Percentiles rank a stretch among this genome's conserved stretches.
These are phyloP conservation scores for Biston betularia DNA, from an alignment of 2,888 invertebrate genomes.

Conservation along the genomic window DNA sequence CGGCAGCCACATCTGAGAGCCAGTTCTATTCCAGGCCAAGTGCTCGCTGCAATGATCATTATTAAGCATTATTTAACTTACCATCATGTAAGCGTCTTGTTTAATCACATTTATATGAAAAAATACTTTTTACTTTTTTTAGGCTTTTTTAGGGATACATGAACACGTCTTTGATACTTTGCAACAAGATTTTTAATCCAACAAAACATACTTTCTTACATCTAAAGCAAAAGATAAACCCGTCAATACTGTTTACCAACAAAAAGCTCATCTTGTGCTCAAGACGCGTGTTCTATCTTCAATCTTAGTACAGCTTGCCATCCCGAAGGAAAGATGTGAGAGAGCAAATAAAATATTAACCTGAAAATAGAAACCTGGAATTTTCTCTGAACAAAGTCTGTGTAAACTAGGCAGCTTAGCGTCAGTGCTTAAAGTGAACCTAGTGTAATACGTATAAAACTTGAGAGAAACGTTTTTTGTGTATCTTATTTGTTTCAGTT, in stretches of 20 bases:
- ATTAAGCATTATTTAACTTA: no score
- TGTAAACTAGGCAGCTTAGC: not conserved
- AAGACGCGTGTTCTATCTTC: conserved; percentile 14
- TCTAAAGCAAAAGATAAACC: conserved; percentile 8
- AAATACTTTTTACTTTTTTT: no score
- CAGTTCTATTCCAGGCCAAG: no score
- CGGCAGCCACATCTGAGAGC: no score
- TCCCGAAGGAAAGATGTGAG: not conserved
- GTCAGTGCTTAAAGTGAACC: not conserved
- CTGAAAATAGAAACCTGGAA: conserved; percentile 16
- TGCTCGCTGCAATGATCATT: no score
- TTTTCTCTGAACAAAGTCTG: conserved; percentile 5
- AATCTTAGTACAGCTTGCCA: conserved; percentile 7
- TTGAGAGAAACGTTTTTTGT: not conserved
- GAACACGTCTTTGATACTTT: no score
- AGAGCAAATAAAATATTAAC: conserved; percentile 18
- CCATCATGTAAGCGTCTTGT: no score
- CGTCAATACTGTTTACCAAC: conserved; percentile 17
- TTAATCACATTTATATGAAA: no score
- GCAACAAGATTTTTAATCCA: not conserved
- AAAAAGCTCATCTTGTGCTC: not conserved
- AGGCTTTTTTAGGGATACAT: no score
- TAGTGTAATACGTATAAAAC: not conserved
- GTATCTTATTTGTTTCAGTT: not conserved
- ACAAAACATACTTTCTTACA: not conserved